A percentile compares a stretch with the other conserved stretches of the same genome.
Conservation (phyloP, 2,113 vertebrate species). For the Hypanus sabinus region DNA sequence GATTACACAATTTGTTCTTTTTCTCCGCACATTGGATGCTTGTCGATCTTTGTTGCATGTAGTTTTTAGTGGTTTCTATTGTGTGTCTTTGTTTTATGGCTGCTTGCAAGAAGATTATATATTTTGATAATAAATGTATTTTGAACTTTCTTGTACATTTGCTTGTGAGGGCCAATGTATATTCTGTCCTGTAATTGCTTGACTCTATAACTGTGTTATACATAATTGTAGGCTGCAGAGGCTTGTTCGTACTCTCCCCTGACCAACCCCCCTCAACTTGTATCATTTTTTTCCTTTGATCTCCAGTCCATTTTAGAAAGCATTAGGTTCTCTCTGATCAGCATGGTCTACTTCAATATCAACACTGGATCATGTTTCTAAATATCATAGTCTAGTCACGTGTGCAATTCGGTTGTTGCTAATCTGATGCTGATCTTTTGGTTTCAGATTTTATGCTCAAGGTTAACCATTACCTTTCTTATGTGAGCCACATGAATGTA, state of each 20-base stretch:
- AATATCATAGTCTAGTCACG: too few species aligned
- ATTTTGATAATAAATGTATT: too few species aligned
- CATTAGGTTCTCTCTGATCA: background rate
- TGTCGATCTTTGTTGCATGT: too few species aligned
- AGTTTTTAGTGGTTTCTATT: too few species aligned
- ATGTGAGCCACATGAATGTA: background rate
- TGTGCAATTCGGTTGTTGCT: too few species aligned
- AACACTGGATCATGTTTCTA: too few species aligned
- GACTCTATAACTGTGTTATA: background rate
- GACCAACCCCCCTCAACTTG: background rate
- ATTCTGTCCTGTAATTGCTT: background rate
- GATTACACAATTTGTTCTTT: too few species aligned
- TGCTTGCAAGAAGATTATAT: too few species aligned
- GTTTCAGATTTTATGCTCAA: background rate
- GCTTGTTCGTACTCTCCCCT: background rate
- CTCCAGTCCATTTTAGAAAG: background rate
- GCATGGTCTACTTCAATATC: too few species aligned
- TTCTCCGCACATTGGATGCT: too few species aligned
- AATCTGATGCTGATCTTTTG: background rate
- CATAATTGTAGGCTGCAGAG: background rate
- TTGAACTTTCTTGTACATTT: background rate
- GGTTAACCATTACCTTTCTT: background rate
- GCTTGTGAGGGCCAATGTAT: background rate
- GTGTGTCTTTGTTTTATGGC: too few species aligned
- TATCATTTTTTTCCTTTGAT: background rate